Evolutionary conservation across 2,797 vertebrate species (phyloP), one percentile per base, ranked within the genome.

Genomic region (Vireo griseus): DNA sequence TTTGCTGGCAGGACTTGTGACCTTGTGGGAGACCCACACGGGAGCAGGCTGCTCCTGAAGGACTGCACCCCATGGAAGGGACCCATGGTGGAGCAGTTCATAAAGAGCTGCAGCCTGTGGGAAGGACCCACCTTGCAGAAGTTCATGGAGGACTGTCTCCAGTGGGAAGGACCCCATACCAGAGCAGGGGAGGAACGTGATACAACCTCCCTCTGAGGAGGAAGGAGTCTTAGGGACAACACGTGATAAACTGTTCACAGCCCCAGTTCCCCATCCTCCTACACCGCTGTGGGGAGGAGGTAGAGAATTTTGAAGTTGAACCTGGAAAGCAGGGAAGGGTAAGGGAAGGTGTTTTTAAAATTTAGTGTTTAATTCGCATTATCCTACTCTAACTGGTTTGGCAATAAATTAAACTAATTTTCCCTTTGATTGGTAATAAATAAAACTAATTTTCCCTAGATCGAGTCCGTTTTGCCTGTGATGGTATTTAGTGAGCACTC

Each of bases 1-100:
- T 50, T 71, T 71, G 11, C 17, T 50, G 42, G 14, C 26, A 50
- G 66, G 29, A 40, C 24, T 44, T 47, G 29, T 54, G 20, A 31
- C 24, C 19, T 8, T 7, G 4, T 4, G 3, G 26, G 40, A 62
- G 14, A 33, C 11, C 33, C n/a, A 42, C 10, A 2, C 10, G 24
- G 13, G 42, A 20, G 7, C 22, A 65, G 37, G 19, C 47, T 59
- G 14, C 6, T 59, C 33, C 33, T 61, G 40, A 22, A 54, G 29
- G 39, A 59, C 12, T 39, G 29, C 5, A 11, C 5, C 14, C 68
- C 8, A 5, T 4, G 13, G 26, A 78, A 55, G 21, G 11, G 25
- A 55, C 4, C 3, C 48, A 11, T 0, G 0, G 10, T 26, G 20
- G 14, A 4, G 7, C 5, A 35, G 12, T 4, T 35, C 17, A 52